Conservation (phyloP, 2,888 invertebrate species). For the Scaptomyza parva region DNA sequence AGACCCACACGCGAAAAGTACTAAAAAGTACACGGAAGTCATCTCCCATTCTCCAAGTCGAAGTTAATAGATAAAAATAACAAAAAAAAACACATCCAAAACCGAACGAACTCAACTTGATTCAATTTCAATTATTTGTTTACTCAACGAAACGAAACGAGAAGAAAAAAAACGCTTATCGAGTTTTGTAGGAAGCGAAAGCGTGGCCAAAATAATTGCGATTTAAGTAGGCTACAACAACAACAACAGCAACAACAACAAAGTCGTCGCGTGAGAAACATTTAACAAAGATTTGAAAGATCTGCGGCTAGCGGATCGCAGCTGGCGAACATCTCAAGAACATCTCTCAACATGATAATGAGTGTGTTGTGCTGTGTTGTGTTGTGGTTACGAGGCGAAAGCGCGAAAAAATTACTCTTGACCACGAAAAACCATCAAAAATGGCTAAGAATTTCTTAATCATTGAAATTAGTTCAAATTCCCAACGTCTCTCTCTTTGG, state of each 20-base stretch:
- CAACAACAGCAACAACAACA: background rate
- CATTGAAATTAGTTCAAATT: no score
- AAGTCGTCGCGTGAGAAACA: constrained; percentile 42
- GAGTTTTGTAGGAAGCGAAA: constrained; percentile 62
- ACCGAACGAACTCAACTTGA: no score
- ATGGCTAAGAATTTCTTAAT: no score
- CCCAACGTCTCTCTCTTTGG: no score
- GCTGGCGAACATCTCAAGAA: constrained; percentile 31
- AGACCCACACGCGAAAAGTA: background rate
- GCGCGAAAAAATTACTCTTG: background rate
- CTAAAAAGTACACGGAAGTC: constrained; percentile 50
- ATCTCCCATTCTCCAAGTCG: constrained; percentile 12
- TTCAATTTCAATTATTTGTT: constrained; percentile 60
- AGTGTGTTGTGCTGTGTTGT: no score
- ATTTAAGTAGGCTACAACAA: constrained; percentile 38
- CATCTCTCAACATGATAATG: constrained; percentile 21
- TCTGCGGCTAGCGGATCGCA: background rate
- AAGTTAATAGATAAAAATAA: constrained; percentile 21
- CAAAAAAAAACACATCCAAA: no score
- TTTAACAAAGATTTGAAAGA: constrained; percentile 19
- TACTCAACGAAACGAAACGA: constrained; percentile 27
- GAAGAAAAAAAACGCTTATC: constrained; percentile 30
- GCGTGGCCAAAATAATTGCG: constrained; percentile 56
- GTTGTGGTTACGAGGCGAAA: constrained; percentile 2
- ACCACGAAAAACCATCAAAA: no score